These are phyloP conservation scores for Serilophus lunatus DNA, from an alignment of 2,113 vertebrate genomes.

Conservation along the genomic window DNA sequence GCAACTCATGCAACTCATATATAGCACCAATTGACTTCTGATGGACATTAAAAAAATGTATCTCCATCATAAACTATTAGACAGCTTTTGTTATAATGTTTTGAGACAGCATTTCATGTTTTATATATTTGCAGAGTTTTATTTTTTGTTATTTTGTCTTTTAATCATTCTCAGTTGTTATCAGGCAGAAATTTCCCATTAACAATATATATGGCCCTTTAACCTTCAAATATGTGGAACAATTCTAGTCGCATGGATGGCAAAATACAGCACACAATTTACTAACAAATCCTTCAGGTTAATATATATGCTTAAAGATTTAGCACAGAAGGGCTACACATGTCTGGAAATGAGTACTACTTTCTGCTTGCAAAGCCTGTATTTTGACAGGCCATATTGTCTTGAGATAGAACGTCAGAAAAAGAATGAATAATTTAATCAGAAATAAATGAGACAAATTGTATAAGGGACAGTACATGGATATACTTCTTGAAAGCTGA, in stretches of 20 bases:
- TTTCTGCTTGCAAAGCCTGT: constrained; percentile 52
- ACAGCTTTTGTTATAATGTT: not conserved
- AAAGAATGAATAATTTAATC: constrained; percentile 63
- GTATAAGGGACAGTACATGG: not conserved
- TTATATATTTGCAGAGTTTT: not conserved
- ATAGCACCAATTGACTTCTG: not conserved
- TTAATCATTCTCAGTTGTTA: not conserved
- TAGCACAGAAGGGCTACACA: constrained; percentile 1
- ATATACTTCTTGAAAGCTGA: constrained; percentile 52
- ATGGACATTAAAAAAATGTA: not conserved
- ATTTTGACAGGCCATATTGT: constrained; percentile 59
- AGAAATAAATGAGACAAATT: constrained; percentile 61
- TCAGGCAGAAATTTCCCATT: not conserved
- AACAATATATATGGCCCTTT: not conserved
- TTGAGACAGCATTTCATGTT: not conserved
- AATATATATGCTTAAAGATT: constrained; percentile 30
- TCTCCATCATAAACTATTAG: not conserved
- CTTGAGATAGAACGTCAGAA: constrained; percentile 43
- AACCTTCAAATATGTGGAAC: not conserved
- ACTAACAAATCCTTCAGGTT: not conserved
- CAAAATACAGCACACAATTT: constrained; percentile 9
- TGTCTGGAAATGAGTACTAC: constrained; percentile 40
- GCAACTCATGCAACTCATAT: not conserved
- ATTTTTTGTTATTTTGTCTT: not conserved
- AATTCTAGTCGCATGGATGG: constrained; percentile 20